Percentiles rank a stretch among this genome's conserved stretches.
These are phyloP conservation scores for Tinea pellionella DNA, from an alignment of 2,888 invertebrate species.

Conservation along the genomic window DNA sequence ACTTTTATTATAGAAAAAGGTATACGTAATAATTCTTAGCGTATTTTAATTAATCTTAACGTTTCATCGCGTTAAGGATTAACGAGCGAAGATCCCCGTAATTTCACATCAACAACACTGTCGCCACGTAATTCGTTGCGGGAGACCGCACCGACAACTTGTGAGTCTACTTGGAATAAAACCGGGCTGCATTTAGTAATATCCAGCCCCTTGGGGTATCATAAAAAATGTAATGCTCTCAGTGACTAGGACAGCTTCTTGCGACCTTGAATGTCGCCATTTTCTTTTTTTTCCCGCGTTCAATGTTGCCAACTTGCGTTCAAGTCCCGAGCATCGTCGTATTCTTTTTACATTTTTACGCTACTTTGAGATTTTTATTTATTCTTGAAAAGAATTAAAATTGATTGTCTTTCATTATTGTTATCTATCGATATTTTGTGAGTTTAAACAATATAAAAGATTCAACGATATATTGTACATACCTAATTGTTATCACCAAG, in stretches of 20 bases:
- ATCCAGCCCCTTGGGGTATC: conserved; percentile 10
- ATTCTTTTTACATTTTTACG: conserved; percentile 8
- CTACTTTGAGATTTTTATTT: neutral
- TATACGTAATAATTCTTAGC: neutral
- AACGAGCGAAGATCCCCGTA: neutral
- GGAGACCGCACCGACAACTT: neutral
- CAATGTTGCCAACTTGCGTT: conserved; percentile 62
- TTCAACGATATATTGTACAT: neutral
- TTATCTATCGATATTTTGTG: neutral
- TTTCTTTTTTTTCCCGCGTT: conserved; percentile 60
- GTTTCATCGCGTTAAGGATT: neutral
- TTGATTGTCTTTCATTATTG: neutral
- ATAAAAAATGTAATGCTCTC: conserved; percentile 59
- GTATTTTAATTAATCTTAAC: neutral
- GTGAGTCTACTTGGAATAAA: neutral
- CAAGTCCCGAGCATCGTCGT: conserved; percentile 18
- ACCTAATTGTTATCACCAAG: conserved; percentile 3
- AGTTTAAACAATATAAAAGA: conserved; percentile 6
- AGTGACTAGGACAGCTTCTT: conserved; percentile 66
- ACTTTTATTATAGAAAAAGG: no score
- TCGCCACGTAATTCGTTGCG: neutral
- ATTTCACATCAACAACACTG: neutral
- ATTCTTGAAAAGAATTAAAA: neutral
- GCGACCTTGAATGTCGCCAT: conserved; percentile 63
- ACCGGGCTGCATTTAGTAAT: conserved; percentile 8